Evolutionary conservation across 2,888 invertebrate genomes (phyloP), one percentile per base, ranked within the genome.

Genomic region (Synergus itoensis): DNA sequence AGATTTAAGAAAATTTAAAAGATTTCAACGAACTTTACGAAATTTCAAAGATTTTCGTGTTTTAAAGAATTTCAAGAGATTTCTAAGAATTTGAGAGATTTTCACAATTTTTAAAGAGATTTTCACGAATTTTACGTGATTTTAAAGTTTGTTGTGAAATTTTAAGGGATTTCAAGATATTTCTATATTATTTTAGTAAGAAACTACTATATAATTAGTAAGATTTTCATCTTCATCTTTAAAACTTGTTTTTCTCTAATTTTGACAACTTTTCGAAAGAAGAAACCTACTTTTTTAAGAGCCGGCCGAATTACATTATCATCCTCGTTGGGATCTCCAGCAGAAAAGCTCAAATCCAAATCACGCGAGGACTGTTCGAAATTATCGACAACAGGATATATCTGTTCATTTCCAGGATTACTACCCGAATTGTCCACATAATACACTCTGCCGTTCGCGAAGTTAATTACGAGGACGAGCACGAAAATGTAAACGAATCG

Each of bases 311-410:
- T 28, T 2, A 28, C 28, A 8, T 83, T 79, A 73, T 81, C 69
- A 67, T 64, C 77, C 28, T 83, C 83, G 18, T 40, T 41, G 1
- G 83, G 77, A 77, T 85, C 85, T 1, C 85, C 87, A 40, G 89
- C 87, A 12, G 86, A 84, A 79, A 91, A 91, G 76, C 86, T 87
- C 62, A 90, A 79, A 77, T 90, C 90, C 80, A 91, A 86, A 83
- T 90, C 89, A 60, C 87, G 86, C 4, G 90, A 90, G 8, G 90
- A 87, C 80, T 90, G 88, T 78, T 90, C 90, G 11, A 60, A 77
- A 69, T 77, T 67, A 57, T 83, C 76, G 16, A 80, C 77, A 77
- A 84, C 40, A 48, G 86, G 84, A 79, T 84, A 85, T 78, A 80
- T 76, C 28, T 69, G 80, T 67, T 82, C 84, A 16, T 53, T 82